Evolutionary conservation across 2,797 vertebrate genomes (phyloP).

Genomic region (Graptemys geographica): DNA sequence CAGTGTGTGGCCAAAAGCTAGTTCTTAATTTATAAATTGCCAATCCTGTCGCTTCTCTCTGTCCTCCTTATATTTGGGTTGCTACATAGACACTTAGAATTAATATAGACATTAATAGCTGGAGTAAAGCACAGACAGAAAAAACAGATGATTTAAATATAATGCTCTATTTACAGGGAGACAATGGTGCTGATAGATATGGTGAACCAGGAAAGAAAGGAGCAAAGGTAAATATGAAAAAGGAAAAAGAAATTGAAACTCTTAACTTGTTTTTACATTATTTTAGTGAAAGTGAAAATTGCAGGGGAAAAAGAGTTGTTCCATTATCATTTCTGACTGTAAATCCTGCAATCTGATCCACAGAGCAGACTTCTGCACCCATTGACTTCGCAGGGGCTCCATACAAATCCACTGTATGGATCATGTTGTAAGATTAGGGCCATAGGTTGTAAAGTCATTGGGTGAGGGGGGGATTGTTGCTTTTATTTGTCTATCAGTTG

Average conservation of each 20-base stretch:
- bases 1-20: neutral
- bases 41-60: neutral
- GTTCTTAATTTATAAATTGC: neutral
- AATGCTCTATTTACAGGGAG: slow-evolving; percentile 63
- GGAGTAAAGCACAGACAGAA: neutral
- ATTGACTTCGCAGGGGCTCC: neutral
- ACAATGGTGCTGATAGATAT: slow-evolving; percentile 49
- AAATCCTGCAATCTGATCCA: neutral
- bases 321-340: neutral
- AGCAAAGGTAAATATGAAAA: slow-evolving; percentile 62
- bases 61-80: neutral
- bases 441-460: neutral
- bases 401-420: neutral
- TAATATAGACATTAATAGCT: neutral
- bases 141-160: neutral
- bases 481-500: neutral
- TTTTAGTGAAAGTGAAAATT: neutral
- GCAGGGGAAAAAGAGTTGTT: neutral
- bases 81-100: neutral
- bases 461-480: neutral
- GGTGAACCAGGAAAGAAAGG: slow-evolving; percentile 68
- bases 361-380: neutral
- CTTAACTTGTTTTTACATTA: neutral
- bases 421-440: neutral
- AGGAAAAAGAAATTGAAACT: neutral